Evolutionary conservation across 2,113 vertebrate species (phyloP), one percentile per base, ranked within the genome.

Genomic region (Coregonus clupeaformis): DNA sequence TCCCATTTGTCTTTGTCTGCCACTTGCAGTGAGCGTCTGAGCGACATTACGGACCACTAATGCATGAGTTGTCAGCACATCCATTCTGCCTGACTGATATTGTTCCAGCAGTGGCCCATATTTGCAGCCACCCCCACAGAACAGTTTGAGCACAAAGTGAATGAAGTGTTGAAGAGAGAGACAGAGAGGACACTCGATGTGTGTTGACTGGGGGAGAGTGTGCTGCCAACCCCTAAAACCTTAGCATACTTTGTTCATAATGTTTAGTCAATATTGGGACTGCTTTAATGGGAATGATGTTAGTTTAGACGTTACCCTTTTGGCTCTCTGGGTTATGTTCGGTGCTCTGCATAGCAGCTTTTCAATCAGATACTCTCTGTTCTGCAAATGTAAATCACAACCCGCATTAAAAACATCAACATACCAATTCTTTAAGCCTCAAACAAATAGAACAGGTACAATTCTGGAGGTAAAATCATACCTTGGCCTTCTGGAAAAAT

Each of bases 311-410:
- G 76, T 79, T 94, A 99, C 98, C 97, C 97, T 99, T 92, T 96
- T 98, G 22, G 96, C 95, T 94, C 96, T 93, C 85, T 98, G 97
- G 85, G 92, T 94, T 89, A 98, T 97, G 92, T 97, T 96, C 90
- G 96, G 96, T 11, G 96, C 97, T 83, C 92, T 91, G 82, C 92
- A 95, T 81, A 99, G 94, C 86, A 99, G 95, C 82, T 95, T 99
- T 90, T 99, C 98, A 73, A 96, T 95, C 91, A 99, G 89, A 92
- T 96, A 96, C 84, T 99, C 98, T 95, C 94, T 96, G 85, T 95
- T 98, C 97, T 98, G 94, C 24, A 93, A 94, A 85, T 93, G 11
- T 90, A 89, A 93, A 76, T 73, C 9, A 72, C 67, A 71, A 24
- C 30, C 65, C 20, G 1, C 18, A 59, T 74, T 2, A 71, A 73